phyloP scores from a whole-genome alignment of 1,140 invertebrate genomes.

The Caenorhabditis briggsae region DNA sequence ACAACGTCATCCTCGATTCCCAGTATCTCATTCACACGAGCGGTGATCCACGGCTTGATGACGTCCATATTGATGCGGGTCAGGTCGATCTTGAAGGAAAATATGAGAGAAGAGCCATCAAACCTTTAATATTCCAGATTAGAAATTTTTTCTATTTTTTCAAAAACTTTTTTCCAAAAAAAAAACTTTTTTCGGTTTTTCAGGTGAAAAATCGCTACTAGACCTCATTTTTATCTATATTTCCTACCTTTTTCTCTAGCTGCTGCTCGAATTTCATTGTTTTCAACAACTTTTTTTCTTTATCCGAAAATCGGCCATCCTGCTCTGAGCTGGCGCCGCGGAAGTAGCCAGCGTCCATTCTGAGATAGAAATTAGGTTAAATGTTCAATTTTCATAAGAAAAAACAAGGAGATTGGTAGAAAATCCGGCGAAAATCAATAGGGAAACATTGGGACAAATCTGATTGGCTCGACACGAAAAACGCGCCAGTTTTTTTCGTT shows the following conservation, averaged over 20 bases:
- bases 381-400: neutral
- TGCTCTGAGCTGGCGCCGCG: conserved; percentile 95
- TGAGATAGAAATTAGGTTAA: neutral
- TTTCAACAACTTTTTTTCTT: conserved; percentile 98
- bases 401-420: neutral
- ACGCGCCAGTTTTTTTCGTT: neutral
- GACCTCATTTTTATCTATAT: neutral
- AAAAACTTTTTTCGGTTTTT: neutral
- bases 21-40: conserved; percentile 93
- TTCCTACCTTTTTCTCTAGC: conserved; percentile 86
- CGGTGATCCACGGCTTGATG: conserved; percentile 98
- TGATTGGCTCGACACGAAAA: neutral
- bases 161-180: neutral
- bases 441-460: neutral
- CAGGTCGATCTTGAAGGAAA: conserved; percentile 90
- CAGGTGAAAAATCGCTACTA: neutral
- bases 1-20: conserved; percentile 98
- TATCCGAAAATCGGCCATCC: conserved; percentile 97
- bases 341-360: conserved; percentile 80
- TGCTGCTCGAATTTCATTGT: conserved; percentile 97
- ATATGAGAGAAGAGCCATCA: neutral
- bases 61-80: conserved; percentile 96
- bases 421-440: neutral
- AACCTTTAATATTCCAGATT: conserved; percentile 45
- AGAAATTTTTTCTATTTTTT: too few species aligned